These are phyloP conservation scores for Gobionotothen gibberifrons DNA, from an alignment of 2,797 vertebrate genomes.

Conservation along the genomic window DNA sequence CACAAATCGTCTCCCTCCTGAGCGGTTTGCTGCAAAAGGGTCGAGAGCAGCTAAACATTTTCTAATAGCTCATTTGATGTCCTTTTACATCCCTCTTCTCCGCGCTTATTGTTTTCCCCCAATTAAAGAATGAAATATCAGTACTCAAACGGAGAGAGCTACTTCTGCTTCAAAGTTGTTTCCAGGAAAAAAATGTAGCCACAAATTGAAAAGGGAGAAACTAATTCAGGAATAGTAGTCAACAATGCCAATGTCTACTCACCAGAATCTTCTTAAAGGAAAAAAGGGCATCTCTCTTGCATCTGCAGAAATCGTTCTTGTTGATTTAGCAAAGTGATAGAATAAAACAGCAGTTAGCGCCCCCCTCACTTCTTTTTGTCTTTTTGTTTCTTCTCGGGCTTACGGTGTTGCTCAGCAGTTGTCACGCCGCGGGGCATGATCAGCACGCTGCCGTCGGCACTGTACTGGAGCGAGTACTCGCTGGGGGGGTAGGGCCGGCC, in stretches of 20 bases:
- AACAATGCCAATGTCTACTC: constrained; percentile 81
- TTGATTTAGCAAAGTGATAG: constrained; percentile 80
- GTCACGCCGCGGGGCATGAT: constrained; percentile 89
- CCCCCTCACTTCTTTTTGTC: constrained; percentile 95
- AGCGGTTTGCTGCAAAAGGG: constrained; percentile 77
- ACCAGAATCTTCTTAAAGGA: constrained; percentile 83
- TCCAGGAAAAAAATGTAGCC: constrained; percentile 78
- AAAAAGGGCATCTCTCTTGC: constrained; percentile 82
- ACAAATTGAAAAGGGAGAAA: constrained; percentile 82
- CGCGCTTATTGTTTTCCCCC: constrained; percentile 52
- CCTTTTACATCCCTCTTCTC: constrained; percentile 71
- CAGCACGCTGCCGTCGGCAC: constrained; percentile 92
- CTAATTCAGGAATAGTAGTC: constrained; percentile 83
- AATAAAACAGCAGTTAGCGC: constrained; percentile 68
- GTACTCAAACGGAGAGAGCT: constrained; percentile 79
- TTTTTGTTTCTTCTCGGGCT: constrained; percentile 95
- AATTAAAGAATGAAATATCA: constrained; percentile 78
- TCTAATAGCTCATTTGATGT: constrained; percentile 73
- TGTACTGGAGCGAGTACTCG: constrained; percentile 93
- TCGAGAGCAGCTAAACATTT: constrained; percentile 72
- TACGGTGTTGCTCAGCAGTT: constrained; percentile 86
- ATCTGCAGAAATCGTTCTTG: constrained; percentile 83
- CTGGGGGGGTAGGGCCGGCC: constrained; percentile 94
- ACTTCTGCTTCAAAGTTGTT: constrained; percentile 83
- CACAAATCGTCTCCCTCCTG: constrained; percentile 60